Evolutionary conservation across 1,140 invertebrate species (phyloP), one percentile per base, ranked within the genome.

Genomic region (Pomacea maculata): DNA sequence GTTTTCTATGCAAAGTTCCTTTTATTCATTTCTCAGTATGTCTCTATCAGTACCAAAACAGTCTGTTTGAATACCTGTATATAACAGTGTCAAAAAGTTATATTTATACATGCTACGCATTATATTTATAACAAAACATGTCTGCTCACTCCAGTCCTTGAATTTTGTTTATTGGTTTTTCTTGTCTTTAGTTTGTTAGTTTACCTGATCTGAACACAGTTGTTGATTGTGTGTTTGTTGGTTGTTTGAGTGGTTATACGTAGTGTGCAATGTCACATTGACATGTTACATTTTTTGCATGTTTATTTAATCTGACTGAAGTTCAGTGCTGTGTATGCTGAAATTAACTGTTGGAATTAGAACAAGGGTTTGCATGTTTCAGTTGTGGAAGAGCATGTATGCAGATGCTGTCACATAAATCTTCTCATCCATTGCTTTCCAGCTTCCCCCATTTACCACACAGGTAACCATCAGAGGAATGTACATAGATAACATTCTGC

Each of bases 31-130:
- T 70, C 67, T 17, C n/a, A n/a, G 29, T 34, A 34, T 70, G 67
- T 34, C 17, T 17, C 17, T 17, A 19, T 17, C 29, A 25, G 67
- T 12, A 34, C 67, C n/a, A 70, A 70, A 70, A 70, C 67, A 34
- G 11, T 70, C 67, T n/a, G 67, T 70, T n/a, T 70, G 29, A n/a
- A 70, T 14, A 70, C 67, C 67, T 61, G 57, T 61, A 34, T 70
- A 70, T 70, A 70, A 70, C 21, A 17, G 67, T 12, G 21, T 70
- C 29, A 34, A n/a, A 25, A 34, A 25, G 29, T 70, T 70, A 70
- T 70, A 70, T 70, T 70, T 70, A n/a, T 70, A 70, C 67, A 70
- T 70, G 67, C 67, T 34, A 70, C 29, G 67, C 67, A 70, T 70
- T 70, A 70, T 70, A 70, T 70, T 70, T 70, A 34, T 70, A 70